Conservation (phyloP, 2,113 vertebrate species). For the Zapus hudsonius region DNA sequence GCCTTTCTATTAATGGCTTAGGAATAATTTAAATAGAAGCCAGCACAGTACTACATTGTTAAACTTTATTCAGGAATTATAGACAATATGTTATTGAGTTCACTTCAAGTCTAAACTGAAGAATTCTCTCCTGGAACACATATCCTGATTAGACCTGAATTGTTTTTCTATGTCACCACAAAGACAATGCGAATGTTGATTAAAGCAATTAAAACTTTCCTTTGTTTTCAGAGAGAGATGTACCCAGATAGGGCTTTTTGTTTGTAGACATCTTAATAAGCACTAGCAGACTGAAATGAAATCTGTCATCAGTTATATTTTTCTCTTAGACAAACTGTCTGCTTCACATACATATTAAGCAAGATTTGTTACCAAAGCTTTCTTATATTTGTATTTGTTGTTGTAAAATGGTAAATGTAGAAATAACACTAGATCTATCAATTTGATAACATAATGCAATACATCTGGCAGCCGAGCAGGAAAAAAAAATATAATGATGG, state of each 20-base stretch:
- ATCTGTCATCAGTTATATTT: conserved; percentile 96
- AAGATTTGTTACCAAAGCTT: conserved; percentile 91
- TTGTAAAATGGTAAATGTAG: conserved; percentile 86
- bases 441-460: conserved; percentile 86
- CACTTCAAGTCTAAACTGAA: conserved; percentile 75
- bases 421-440: conserved; percentile 88
- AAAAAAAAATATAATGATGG: conserved; percentile 84
- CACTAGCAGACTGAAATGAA: conserved; percentile 96
- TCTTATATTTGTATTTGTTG: conserved; percentile 87
- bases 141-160: conserved; percentile 91
- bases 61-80: conserved; percentile 77
- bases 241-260: conserved; percentile 89
- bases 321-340: conserved; percentile 91
- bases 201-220: conserved; percentile 99
- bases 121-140: conserved; percentile 90
- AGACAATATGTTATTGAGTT: conserved; percentile 77
- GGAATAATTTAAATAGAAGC: conserved; percentile 76
- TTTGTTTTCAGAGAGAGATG: conserved; percentile 93
- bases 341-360: conserved; percentile 93
- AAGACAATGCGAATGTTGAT: conserved; percentile 96
- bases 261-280: conserved; percentile 98
- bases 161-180: conserved; percentile 93
- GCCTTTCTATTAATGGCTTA: conserved; percentile 78
- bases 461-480: conserved; percentile 84
- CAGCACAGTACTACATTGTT: conserved; percentile 69